These are phyloP conservation scores for Sturmia bella DNA, from an alignment of 2,888 invertebrate species.

Conservation along the genomic window DNA sequence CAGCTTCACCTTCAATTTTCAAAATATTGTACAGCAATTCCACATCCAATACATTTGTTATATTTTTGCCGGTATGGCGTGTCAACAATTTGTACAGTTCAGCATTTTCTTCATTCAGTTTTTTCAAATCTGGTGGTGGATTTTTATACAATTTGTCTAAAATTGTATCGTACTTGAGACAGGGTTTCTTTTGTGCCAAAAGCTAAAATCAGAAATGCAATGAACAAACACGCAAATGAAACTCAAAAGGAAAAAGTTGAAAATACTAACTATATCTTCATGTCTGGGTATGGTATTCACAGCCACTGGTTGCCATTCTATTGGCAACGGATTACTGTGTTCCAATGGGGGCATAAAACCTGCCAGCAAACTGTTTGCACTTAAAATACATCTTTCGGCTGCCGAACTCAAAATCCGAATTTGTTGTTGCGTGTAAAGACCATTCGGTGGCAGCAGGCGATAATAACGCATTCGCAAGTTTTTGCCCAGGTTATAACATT, in stretches of 20 bases:
- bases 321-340: constrained; percentile 77
- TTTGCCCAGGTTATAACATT: constrained; percentile 88
- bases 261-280: constrained; percentile 86
- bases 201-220: constrained; percentile 71
- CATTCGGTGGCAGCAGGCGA: constrained; percentile 85
- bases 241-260: neutral
- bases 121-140: constrained; percentile 82
- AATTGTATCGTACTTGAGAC: constrained; percentile 83
- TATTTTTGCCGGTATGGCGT: constrained; percentile 83
- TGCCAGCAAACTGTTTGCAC: constrained; percentile 89
- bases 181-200: constrained; percentile 83
- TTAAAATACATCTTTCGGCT: constrained; percentile 91
- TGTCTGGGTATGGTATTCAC: constrained; percentile 88
- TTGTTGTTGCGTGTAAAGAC: constrained; percentile 84
- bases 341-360: constrained; percentile 84
- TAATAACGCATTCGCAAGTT: constrained; percentile 88
- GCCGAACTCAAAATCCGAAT: constrained; percentile 88
- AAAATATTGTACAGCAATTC: constrained; percentile 89
- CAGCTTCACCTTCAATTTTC: constrained; percentile 85
- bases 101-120: constrained; percentile 83
- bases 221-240: constrained; percentile 67
- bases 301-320: constrained; percentile 93
- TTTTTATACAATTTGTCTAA: constrained; percentile 83
- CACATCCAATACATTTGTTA: constrained; percentile 85
- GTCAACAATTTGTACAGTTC: constrained; percentile 86